Evolutionary conservation across 1,140 invertebrate genomes (phyloP), one percentile per base, ranked within the genome.

Genomic region (Hylaeus anthracinus): DNA sequence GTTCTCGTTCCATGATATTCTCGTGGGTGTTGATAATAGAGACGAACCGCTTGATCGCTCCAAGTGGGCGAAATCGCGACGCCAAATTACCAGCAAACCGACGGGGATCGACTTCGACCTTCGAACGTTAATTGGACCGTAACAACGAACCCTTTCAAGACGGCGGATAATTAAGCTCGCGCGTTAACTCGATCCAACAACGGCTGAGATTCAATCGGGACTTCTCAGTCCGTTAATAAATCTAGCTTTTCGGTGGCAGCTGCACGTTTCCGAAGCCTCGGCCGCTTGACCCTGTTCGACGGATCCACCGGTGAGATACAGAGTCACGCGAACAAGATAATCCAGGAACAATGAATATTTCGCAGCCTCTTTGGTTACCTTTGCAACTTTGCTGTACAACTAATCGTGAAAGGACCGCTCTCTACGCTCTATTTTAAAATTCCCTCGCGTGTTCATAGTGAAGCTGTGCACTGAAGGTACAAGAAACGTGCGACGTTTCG

Each of bases 101-200:
- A 3, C 10, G 8, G 39, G 39, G 51, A 55, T 45, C 9, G 1
- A 37, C 15, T 14, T 5, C 43, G 10, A 69, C 37, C 66, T 58
- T 51, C 65, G 73, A 64, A 37, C 37, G 67, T 76, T 86, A 85
- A 86, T 86, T 85, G 53, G 71, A 60, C 72, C 26, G 56, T 71
- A 72, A 85, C 74, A 79, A 86, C 14, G 69, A 79, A 48, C 10
- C 72, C 56, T 51, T 85, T 69, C 63, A 53, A 60, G 60, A 15
- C 5, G 26, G 2, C 1, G 43, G 73, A 70, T 71, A 58, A 81
- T 81, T 64, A 77, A 81, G 8, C 39, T 61, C 39, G 10, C 51
- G 51, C 45, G 15, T 71, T 39, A 67, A 77, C 51, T 56, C 72
- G 73, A 48, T 5, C 66, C 51, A 60, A 45, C 65, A 61, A 64